Percentiles rank a stretch among this genome's conserved stretches.
Evolutionary conservation across 2,113 vertebrate genomes (phyloP).

Genomic region (Cyphomyrus plagiostoma): DNA sequence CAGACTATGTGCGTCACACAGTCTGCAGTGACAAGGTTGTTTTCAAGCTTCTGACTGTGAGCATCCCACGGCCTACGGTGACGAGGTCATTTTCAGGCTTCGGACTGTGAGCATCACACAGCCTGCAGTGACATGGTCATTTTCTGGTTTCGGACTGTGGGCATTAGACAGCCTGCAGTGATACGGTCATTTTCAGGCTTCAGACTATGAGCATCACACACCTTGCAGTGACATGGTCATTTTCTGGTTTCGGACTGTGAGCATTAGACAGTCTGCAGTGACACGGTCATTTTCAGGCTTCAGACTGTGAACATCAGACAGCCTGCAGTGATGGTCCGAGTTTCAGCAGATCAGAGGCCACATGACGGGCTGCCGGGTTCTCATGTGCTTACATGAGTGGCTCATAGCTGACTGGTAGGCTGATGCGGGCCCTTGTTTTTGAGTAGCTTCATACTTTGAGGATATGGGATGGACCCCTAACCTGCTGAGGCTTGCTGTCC

Average conservation of each 20-base stretch:
- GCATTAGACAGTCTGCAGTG: too few relatives aligned
- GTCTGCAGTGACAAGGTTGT: too few relatives aligned
- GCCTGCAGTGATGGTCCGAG: neutral
- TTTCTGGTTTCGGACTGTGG: neutral
- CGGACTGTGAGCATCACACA: neutral
- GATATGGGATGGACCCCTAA: neutral
- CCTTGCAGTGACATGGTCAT: too few relatives aligned
- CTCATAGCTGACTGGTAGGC: neutral
- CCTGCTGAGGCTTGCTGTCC: neutral
- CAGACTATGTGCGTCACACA: neutral
- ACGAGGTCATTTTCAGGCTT: neutral
- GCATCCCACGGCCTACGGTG: neutral
- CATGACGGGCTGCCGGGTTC: neutral
- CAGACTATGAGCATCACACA: neutral
- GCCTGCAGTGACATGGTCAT: neutral
- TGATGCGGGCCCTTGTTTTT: neutral
- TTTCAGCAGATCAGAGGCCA: neutral
- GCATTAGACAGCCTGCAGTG: too few relatives aligned
- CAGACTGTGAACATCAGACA: too few relatives aligned
- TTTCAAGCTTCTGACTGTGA: neutral
- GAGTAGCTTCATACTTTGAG: neutral
- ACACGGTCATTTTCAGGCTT: too few relatives aligned
- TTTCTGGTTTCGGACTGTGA: neutral
- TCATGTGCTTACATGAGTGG: neutral
- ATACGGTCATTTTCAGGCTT: neutral